A percentile compares a stretch with the other conserved stretches of the same genome.
phyloP scores from a whole-genome alignment of 1,140 invertebrate species.

The Anoplophora glabripennis region DNA sequence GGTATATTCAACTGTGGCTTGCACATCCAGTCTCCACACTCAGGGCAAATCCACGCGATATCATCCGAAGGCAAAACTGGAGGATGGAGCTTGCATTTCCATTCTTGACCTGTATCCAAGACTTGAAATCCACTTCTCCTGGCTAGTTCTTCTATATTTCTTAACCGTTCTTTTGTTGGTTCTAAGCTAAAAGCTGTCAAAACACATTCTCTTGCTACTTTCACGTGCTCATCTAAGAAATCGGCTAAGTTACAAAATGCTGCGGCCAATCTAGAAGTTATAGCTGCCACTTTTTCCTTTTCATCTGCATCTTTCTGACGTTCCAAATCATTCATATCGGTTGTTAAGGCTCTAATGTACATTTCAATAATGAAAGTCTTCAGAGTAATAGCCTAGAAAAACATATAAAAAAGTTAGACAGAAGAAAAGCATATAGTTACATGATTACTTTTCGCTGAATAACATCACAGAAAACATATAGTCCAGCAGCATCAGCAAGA shows the following conservation, averaged over 20 bases:
- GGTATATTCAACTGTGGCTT: conserved; percentile 36
- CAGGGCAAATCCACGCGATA: conserved; percentile 37
- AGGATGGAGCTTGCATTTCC: conserved; percentile 45
- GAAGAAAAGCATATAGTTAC: neutral
- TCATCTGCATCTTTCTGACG: conserved; percentile 59
- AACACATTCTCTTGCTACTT: conserved; percentile 60
- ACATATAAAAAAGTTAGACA: conserved; percentile 6
- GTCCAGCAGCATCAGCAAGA: conserved; percentile 39
- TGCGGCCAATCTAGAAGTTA: conserved; percentile 54
- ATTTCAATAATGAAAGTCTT: conserved; percentile 67
- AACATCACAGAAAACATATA: conserved; percentile 43
- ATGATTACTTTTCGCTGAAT: conserved; percentile 39
- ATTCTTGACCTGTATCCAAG: conserved; percentile 40
- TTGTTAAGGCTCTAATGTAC: conserved; percentile 69
- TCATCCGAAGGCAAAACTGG: conserved; percentile 38
- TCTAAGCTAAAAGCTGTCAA: conserved; percentile 65
- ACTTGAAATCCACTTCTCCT: conserved; percentile 53
- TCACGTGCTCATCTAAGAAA: conserved; percentile 55
- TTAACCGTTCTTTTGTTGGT: conserved; percentile 55
- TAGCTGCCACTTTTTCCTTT: conserved; percentile 53
- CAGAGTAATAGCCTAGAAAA: conserved; percentile 60
- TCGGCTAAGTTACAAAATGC: conserved; percentile 60
- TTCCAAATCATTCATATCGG: conserved; percentile 74
- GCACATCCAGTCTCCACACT: conserved; percentile 42
- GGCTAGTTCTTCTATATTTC: conserved; percentile 55